These are phyloP conservation scores for Pantherophis alleghaniensis DNA, from an alignment of 2,797 vertebrate species.

Conservation along the genomic window DNA sequence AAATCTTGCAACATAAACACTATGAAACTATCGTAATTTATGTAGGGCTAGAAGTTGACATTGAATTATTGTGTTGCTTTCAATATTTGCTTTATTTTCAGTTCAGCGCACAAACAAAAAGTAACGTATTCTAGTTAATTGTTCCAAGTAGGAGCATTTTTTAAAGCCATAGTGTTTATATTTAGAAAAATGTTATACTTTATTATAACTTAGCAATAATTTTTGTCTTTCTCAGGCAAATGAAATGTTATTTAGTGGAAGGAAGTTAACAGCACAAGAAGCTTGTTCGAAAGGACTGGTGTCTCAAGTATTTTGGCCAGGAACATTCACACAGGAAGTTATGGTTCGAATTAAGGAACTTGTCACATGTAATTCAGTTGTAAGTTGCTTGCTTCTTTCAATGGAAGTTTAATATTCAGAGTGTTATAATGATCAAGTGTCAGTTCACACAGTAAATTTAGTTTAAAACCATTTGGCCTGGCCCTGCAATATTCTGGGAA, in stretches of 20 bases:
- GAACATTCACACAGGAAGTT: slow-evolving; percentile 95
- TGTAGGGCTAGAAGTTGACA: neutral
- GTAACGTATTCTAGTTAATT: neutral
- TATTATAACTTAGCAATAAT: slow-evolving; percentile 28
- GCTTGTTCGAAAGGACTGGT: slow-evolving; percentile 94
- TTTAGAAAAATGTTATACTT: slow-evolving; percentile 38
- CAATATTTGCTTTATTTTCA: neutral
- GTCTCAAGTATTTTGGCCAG: slow-evolving; percentile 96
- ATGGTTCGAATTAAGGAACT: slow-evolving; percentile 95
- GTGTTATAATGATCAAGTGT: neutral
- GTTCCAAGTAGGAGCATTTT: slow-evolving; percentile 2
- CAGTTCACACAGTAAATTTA: neutral
- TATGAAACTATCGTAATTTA: neutral
- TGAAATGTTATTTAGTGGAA: slow-evolving; percentile 92
- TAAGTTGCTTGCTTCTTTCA: slow-evolving; percentile 67
- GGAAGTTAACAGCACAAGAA: slow-evolving; percentile 95
- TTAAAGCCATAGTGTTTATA: slow-evolving; percentile 12
- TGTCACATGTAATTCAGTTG: slow-evolving; percentile 86
- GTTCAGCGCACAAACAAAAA: neutral
- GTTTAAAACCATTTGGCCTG: neutral
- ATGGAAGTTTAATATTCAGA: neutral
- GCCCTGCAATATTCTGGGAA: neutral
- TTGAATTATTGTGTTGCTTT: neutral
- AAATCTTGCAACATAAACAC: neutral
- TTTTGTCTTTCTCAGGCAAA: slow-evolving; percentile 82